Base-by-base conservation (phyloP, 53 echinoderm and acorn worm genomes). In the Zoroaster sp. region DNA sequence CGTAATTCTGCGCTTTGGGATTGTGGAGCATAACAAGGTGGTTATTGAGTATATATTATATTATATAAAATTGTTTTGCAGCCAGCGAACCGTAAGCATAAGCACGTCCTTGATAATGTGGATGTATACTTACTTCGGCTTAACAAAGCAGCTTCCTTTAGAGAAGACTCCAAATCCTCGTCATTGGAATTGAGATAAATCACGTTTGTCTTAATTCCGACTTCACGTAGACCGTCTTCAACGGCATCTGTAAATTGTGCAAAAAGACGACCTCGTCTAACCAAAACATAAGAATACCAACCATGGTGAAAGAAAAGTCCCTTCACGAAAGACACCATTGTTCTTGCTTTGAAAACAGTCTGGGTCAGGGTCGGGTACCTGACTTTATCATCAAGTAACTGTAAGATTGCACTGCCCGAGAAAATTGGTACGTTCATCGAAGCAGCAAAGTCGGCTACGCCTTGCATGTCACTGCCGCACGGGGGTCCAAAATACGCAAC, bases 401-500 rank as follows among this genome's bases (percentile, higher is more conserved):
- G 0, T 0, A 74, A 4, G 5, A 9, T 43, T 11, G 76, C 43
- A 20, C 53, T 53, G 20, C 20, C 53, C 21, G 95, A 89, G 15
- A 95, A 69, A 35, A 93, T 86, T 32, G 89, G 91, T 23, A 95
- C 59, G 52, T 93, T 91, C 93, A 88, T 86, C 35, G 21, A 77
- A n/a, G 93, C 91, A 2, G 91, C 88, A 17, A 95, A 54, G 28
- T 93, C 95, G 0, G 88, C 95, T 30, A 93, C 88, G 23, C 93
- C 51, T 12, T 40, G 69, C 69, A 91, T 91, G 30, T 59, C 44
- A 4, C 44, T 38, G 47, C 91, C 88, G 34, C 95, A 95, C 2
- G 93, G 88, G n/a, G 95, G 95, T 17, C 95, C 95, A 39, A 95
- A 83, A 35, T 93, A 80, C 3, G 89, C 91, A 2, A 74, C 74